phyloP scores from a whole-genome alignment of 2,113 vertebrate species.

The Sus scrofa region T2T-Sscrofa CM000818.6:121791001-121791500 shows the following conservation, averaged over 20 bases:
- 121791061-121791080: not conserved
- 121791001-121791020: not conserved
- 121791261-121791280: slow-evolving; percentile 39
- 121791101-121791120: slow-evolving; percentile 14
- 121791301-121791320: not conserved
- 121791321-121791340: not conserved
- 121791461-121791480: not conserved
- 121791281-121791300: not conserved
- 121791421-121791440: slow-evolving; percentile 14
- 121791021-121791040: not conserved
- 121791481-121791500: not conserved
- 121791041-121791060: not conserved
- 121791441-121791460: slow-evolving; percentile 5
- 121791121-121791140: not conserved
- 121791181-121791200: not conserved
- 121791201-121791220: not conserved
- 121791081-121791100: slow-evolving; percentile 14
- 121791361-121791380: not conserved
- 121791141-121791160: not conserved
- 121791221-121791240: not conserved
- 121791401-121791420: not conserved
- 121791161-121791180: not conserved
- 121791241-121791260: slow-evolving; percentile 20
- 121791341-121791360: slow-evolving; percentile 20
- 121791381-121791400: slow-evolving; percentile 2